phyloP scores from a whole-genome alignment of 2,797 vertebrate genomes.

The Manis crassicaudata region DNA sequence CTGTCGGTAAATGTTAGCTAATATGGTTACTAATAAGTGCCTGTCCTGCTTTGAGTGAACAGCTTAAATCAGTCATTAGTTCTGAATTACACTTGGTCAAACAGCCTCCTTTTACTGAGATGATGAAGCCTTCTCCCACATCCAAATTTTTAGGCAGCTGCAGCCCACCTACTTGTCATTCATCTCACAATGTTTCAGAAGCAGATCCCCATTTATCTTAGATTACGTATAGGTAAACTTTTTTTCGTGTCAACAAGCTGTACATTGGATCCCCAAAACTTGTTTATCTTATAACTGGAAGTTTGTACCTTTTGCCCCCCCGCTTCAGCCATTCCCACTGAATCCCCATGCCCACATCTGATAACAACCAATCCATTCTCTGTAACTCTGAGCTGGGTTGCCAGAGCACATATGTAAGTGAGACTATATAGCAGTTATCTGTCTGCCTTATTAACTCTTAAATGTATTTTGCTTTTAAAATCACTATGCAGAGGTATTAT shows the following conservation, averaged over 20 bases:
- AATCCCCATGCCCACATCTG: background rate
- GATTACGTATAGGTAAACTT: background rate
- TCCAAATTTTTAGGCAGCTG: background rate
- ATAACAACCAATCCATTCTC: background rate
- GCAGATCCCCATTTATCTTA: background rate
- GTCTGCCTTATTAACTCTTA: background rate
- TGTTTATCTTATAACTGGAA: background rate
- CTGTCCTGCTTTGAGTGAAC: background rate
- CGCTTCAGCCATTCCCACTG: too few relatives aligned
- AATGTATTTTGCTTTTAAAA: background rate
- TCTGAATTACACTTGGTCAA: background rate
- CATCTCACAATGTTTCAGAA: background rate
- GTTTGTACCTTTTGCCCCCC: background rate
- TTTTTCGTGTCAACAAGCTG: background rate
- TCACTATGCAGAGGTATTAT: background rate
- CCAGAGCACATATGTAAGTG: background rate
- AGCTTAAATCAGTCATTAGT: background rate
- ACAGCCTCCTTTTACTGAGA: background rate
- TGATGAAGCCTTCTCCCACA: fast-evolving
- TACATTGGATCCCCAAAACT: background rate
- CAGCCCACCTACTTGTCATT: background rate
- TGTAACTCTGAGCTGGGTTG: background rate
- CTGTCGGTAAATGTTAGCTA: background rate
- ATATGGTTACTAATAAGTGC: background rate
- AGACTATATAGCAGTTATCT: background rate